phyloP scores from a whole-genome alignment of 1,140 invertebrate species.

The Eciton burchellii region DNA sequence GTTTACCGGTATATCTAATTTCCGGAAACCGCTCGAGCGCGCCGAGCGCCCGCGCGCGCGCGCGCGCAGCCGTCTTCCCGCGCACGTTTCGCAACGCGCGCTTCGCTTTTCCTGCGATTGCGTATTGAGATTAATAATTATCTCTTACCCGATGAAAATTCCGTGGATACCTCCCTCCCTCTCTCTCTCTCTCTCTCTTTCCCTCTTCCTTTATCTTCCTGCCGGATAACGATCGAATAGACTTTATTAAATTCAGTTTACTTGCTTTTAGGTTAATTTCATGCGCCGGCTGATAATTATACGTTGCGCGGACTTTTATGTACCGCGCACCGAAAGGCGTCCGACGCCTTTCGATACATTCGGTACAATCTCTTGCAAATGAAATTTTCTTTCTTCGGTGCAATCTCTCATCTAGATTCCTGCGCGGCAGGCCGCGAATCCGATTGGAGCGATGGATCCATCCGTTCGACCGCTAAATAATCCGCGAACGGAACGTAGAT shows the following conservation, averaged over 20 bases:
- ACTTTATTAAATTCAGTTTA: too few species aligned
- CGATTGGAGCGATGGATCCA: constrained; percentile 11
- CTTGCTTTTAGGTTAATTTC: too few species aligned
- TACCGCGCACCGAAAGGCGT: too few species aligned
- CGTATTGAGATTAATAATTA: neutral
- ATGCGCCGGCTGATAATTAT: too few species aligned
- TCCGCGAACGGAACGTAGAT: constrained; percentile 33
- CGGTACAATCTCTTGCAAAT: neutral
- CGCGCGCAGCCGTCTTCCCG: neutral
- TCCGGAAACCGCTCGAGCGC: constrained; percentile 23
- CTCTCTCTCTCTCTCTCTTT: too few species aligned
- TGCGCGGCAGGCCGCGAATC: neutral
- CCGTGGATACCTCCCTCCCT: neutral
- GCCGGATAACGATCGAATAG: too few species aligned
- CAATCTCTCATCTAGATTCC: neutral
- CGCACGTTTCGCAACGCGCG: neutral
- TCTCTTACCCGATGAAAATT: neutral
- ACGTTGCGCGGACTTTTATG: too few species aligned
- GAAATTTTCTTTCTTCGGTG: neutral
- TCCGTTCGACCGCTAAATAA: constrained; percentile 1
- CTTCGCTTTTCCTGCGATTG: neutral
- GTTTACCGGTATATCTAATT: constrained; percentile 63
- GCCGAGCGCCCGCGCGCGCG: constrained; percentile 13
- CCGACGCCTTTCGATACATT: too few species aligned
- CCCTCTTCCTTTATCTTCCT: too few species aligned